phyloP scores from a whole-genome alignment of 2,888 invertebrate species.

The Rhagonycha fulva region DNA sequence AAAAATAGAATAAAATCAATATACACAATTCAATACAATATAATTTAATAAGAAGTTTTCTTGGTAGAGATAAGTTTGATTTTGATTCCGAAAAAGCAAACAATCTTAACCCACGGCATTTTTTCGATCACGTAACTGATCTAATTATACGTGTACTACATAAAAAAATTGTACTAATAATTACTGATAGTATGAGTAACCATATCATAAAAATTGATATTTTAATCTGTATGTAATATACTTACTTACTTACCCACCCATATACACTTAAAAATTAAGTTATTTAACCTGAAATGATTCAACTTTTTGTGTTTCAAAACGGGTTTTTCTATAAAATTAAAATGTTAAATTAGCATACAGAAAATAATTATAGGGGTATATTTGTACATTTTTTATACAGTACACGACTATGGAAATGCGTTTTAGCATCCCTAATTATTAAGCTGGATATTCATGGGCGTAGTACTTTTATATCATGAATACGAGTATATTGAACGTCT shows the following conservation, averaged over 20 bases:
- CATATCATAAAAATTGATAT: neutral
- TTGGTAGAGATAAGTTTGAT: neutral
- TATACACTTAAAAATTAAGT: neutral
- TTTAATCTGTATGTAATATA: neutral
- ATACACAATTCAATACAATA: neutral
- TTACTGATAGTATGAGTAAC: neutral
- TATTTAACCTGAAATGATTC: neutral
- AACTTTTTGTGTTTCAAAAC: constrained; percentile 3
- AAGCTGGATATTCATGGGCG: neutral
- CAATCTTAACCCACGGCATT: neutral
- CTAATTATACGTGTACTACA: neutral
- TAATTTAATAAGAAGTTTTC: no score
- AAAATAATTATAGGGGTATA: constrained; percentile 14
- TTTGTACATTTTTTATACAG: constrained; percentile 4
- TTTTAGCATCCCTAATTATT: neutral
- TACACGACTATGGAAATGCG: neutral
- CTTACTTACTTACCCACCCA: neutral
- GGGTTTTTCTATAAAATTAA: constrained; percentile 6
- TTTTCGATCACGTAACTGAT: neutral
- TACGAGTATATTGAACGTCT: neutral
- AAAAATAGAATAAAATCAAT: neutral
- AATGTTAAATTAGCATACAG: constrained; percentile 2
- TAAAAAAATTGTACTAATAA: neutral
- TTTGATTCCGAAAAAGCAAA: neutral
- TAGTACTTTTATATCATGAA: neutral